Evolutionary conservation across 1,140 invertebrate species (phyloP), one percentile per base, ranked within the genome.

Genomic region (Lineus longissimus): DNA sequence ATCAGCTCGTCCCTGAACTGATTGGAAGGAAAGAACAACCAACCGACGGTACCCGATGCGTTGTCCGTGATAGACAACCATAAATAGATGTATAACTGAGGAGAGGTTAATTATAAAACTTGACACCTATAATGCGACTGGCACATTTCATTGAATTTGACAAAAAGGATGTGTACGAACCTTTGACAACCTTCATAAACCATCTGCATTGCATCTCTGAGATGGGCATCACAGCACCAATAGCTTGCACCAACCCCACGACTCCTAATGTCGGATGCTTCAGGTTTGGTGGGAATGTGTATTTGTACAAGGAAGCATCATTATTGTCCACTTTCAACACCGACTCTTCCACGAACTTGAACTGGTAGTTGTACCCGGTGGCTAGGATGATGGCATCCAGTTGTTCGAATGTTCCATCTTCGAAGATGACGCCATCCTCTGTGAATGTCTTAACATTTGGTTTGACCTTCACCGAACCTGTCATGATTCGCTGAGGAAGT

Each of bases 191-290:
- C 41, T 51, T 25, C 0, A 55, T 66, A 55, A 76, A 81, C 76
- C 83, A 83, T 36, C 85, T 72, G 15, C 79, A 75, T 70, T 86
- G 85, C 36, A 86, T 78, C 71, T 86, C 85, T 13, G 82, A 76
- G 33, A 85, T 84, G 1, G 85, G 84, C 69, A 85, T 80, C 0
- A 85, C 74, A 17, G 84, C 78, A n/a, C 86, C 86, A 29, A 86
- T 76, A 4, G 84, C 81, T 66, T 86, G 85, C 29, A 86, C 75
- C 1, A 85, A 69, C 1, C 86, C 86, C 55, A 86, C 84, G 0
- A 86, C 73, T 2, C 81, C 81, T 31, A 86, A 61, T 4, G 77
- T 81, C 0, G 71, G 73, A 40, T 79, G 79, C 11, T 68, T 47
- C 0, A 82, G 64, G 19, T 76, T 55, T 6, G 83, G 80, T 4